A percentile compares a stretch with the other conserved stretches of the same genome.
These are phyloP conservation scores for Apistogramma diplotaenia DNA, from an alignment of 2,113 vertebrate species.

Conservation along the genomic window DNA sequence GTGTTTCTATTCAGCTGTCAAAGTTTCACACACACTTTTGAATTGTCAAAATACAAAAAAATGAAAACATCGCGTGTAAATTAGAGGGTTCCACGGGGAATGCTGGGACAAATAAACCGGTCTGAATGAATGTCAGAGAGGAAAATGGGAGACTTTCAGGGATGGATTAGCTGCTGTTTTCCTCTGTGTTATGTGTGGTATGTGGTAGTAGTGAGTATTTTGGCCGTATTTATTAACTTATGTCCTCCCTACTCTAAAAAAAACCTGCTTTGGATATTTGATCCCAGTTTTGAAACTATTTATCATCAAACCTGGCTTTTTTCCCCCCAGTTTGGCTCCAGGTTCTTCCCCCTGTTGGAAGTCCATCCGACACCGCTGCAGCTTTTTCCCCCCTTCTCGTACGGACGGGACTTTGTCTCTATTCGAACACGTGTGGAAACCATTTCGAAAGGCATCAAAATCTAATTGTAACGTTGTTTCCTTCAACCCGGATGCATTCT, in stretches of 20 bases:
- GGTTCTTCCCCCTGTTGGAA: not conserved
- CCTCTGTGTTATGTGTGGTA: not conserved
- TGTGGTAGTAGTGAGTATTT: not conserved
- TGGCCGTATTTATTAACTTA: not conserved
- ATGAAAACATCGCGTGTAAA: conserved; percentile 7
- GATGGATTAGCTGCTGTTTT: not conserved
- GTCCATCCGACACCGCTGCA: not conserved
- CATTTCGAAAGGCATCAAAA: not conserved
- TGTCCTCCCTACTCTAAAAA: not conserved
- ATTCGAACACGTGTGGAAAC: not conserved
- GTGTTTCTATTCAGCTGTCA: conserved; percentile 46
- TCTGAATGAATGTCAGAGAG: not conserved
- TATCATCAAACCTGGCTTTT: not conserved
- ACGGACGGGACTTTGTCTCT: not conserved
- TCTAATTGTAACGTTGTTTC: not conserved
- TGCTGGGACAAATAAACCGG: not conserved
- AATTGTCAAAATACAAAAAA: conserved; percentile 23
- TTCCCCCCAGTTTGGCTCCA: not conserved
- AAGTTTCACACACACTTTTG: not conserved
- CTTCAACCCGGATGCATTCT: not conserved
- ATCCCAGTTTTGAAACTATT: no score
- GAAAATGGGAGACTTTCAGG: not conserved
- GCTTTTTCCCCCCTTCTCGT: not conserved
- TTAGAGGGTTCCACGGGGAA: not conserved
- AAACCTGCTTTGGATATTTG: no score